Conservation (phyloP, 2,888 invertebrate genomes). For the Geotrupes spiniger region DNA sequence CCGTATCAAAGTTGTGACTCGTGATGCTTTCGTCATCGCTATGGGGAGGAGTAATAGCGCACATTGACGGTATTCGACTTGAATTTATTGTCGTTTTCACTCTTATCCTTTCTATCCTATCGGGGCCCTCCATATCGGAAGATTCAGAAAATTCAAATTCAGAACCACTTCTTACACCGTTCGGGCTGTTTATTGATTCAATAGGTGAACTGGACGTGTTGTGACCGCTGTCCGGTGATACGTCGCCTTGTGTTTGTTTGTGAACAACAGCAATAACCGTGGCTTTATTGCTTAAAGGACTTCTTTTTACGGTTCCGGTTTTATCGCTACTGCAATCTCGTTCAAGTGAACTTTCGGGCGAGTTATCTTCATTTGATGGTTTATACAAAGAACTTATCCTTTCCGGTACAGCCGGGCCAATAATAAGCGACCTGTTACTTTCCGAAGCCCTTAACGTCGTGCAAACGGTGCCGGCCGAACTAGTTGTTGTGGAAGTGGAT, state of each 20-base stretch:
- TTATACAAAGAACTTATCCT: conserved; percentile 73
- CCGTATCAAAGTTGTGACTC: conserved; percentile 35
- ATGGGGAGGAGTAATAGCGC: conserved; percentile 83
- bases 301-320: conserved; percentile 49
- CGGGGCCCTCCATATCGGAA: conserved; percentile 83
- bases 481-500: conserved; percentile 86
- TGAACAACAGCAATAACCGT: conserved; percentile 61
- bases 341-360: conserved; percentile 53
- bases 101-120: conserved; percentile 79
- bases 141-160: conserved; percentile 85
- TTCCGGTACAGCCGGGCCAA: conserved; percentile 78
- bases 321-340: conserved; percentile 43
- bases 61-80: conserved; percentile 88
- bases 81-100: conserved; percentile 85
- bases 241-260: conserved; percentile 61
- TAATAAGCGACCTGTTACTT: conserved; percentile 60
- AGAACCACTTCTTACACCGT: conserved; percentile 66
- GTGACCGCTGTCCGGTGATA: conserved; percentile 77
- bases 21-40: conserved; percentile 79
- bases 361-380: conserved; percentile 50
- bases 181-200: conserved; percentile 69
- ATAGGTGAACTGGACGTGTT: conserved; percentile 79
- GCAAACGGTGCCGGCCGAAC: conserved; percentile 87
- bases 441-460: conserved; percentile 73
- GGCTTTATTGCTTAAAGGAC: conserved; percentile 52